Base-by-base conservation (phyloP, 2,888 invertebrate species). In the Sialis fuliginosa region DNA sequence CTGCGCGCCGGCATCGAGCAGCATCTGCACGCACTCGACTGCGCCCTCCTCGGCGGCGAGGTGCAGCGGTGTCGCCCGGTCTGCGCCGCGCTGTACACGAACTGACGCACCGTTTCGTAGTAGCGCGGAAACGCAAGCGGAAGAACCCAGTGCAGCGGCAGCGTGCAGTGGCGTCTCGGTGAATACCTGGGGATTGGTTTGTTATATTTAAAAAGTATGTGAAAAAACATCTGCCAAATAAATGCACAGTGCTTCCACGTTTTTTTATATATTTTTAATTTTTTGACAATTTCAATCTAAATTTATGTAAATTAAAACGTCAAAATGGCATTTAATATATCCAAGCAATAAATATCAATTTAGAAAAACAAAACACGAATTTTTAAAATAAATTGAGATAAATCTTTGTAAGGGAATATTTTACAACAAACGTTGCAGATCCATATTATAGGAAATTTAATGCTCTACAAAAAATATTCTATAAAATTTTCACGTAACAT, bases 21-120 rank as follows among this genome's bases (percentile, higher is more conserved):
- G 66, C 13, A 87, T 61, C 45, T 72, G 69, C 1, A 81, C 80
- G 53, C 89, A 88, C 52, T 84, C 81, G 1, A 76, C 76, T 57
- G 83, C 84, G 6, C 89, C 88, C 55, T 90, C 89, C 58, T 89
- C 88, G 0, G 90, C 86, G 5, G 91, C 88, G 54, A 91, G 66
- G 66, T 92, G 91, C 32, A 93, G 63, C 2, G 91, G 84, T 0
- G 91, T 89, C 45, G 82, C 75, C 56, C 79, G 74, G 22, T 77
- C 75, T 1, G 70, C 59, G 0, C 86, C 85, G 52, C 77, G 70
- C 51, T 83, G 81, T 1, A 85, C 82, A 44, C 80, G 68, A 1
- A 84, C 81, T 56, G 88, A 87, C 1, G 89, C 87, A 22, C 89
- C 88, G 54, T 82, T 74, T 48, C 74, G 75, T 49, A 89, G 67